Percentiles rank a stretch among this genome's conserved stretches.
Conservation (phyloP, 1,140 invertebrate genomes). For the Phthorimaea operculella region DNA sequence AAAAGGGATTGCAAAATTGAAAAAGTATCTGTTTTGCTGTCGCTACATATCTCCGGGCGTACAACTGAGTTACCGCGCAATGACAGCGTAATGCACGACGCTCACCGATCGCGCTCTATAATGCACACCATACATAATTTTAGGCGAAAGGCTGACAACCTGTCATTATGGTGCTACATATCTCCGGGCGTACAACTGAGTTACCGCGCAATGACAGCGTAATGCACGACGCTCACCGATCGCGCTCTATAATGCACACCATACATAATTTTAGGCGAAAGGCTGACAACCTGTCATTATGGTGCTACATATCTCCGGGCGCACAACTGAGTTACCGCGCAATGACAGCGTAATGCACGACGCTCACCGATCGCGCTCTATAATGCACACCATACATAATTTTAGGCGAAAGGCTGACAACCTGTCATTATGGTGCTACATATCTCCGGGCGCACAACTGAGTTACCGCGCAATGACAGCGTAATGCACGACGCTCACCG, state of each 20-base stretch:
- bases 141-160: too few relatives aligned
- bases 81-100: conserved; percentile 45
- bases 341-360: conserved; percentile 47
- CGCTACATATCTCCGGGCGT: conserved; percentile 25
- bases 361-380: conserved; percentile 38
- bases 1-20: too few relatives aligned
- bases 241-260: conserved; percentile 32
- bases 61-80: conserved; percentile 45
- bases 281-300: too few relatives aligned
- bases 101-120: conserved; percentile 35
- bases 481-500: conserved; percentile 39
- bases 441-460: conserved; percentile 27
- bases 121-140: conserved; percentile 36
- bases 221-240: conserved; percentile 40
- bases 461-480: conserved; percentile 49
- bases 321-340: conserved; percentile 42
- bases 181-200: conserved; percentile 30
- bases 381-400: conserved; percentile 33
- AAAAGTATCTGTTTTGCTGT: conserved; percentile 12
- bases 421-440: too few relatives aligned
- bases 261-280: too few relatives aligned
- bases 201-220: conserved; percentile 49
- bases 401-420: too few relatives aligned
- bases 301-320: conserved; percentile 23
- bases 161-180: too few relatives aligned